Conservation (phyloP, 2,797 vertebrate species). For the Pangasius djambal region DNA sequence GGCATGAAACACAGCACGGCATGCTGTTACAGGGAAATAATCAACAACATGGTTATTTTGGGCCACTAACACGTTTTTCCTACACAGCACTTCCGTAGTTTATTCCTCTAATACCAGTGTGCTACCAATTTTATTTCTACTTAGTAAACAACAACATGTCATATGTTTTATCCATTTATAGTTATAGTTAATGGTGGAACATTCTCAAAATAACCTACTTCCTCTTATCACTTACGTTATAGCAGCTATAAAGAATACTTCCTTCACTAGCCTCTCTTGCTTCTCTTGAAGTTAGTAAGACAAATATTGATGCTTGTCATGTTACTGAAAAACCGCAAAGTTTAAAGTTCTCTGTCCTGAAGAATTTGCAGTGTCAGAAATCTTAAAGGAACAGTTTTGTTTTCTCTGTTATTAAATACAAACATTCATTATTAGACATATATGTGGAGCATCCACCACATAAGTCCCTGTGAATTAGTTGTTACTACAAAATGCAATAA, state of each 20-base stretch:
- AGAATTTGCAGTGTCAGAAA: background rate
- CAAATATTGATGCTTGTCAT: background rate
- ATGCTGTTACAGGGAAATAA: background rate
- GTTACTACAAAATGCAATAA: background rate
- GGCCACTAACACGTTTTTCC: background rate
- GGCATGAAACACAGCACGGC: background rate
- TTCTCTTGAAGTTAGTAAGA: background rate
- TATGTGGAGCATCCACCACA: background rate
- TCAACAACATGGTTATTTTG: background rate
- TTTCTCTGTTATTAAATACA: background rate
- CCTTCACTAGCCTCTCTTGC: background rate
- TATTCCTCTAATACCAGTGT: background rate
- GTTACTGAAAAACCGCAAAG: background rate
- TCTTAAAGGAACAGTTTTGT: background rate
- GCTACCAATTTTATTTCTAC: no score
- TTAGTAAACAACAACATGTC: background rate
- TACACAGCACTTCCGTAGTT: background rate
- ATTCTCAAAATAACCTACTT: background rate
- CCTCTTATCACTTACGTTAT: background rate
- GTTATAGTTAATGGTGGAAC: background rate
- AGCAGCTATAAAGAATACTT: background rate
- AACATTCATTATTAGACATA: background rate
- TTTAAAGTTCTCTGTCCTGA: background rate
- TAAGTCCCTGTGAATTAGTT: background rate
- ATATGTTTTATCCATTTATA: background rate